These are phyloP conservation scores for Delphinapterus leucas DNA, from an alignment of 2,113 vertebrate genomes.

Conservation along the genomic window DNA sequence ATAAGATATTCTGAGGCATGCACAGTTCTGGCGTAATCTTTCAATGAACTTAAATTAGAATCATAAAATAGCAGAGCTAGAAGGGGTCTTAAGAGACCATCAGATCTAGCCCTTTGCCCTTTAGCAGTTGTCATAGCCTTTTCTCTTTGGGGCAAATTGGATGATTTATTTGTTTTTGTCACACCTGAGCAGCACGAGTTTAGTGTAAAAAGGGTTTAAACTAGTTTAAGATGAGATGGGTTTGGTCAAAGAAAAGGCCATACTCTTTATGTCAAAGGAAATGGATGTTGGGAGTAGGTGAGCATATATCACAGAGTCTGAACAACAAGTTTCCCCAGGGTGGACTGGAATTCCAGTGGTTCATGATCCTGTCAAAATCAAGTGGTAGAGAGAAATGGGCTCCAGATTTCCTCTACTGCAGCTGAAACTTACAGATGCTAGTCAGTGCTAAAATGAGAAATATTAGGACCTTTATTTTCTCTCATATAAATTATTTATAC, in stretches of 20 bases:
- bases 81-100: neutral
- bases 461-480: neutral
- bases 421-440: neutral
- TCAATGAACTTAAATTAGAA: neutral
- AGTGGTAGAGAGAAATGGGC: conserved; percentile 27
- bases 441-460: neutral
- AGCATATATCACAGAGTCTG: neutral
- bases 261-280: neutral
- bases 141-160: conserved; percentile 1
- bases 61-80: neutral
- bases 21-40: neutral
- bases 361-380: conserved; percentile 47
- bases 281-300: neutral
- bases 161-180: conserved; percentile 45
- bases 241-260: conserved; percentile 35
- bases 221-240: conserved; percentile 27
- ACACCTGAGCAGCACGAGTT: conserved; percentile 16
- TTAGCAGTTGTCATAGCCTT: neutral
- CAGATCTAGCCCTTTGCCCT: neutral
- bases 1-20: neutral
- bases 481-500: neutral
- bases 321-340: conserved; percentile 19
- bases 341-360: conserved; percentile 27
- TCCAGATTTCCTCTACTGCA: conserved; percentile 13
- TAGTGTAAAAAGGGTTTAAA: neutral